Conservation (phyloP, 2,797 vertebrate genomes). For the Sphaeramia orbicularis region DNA sequence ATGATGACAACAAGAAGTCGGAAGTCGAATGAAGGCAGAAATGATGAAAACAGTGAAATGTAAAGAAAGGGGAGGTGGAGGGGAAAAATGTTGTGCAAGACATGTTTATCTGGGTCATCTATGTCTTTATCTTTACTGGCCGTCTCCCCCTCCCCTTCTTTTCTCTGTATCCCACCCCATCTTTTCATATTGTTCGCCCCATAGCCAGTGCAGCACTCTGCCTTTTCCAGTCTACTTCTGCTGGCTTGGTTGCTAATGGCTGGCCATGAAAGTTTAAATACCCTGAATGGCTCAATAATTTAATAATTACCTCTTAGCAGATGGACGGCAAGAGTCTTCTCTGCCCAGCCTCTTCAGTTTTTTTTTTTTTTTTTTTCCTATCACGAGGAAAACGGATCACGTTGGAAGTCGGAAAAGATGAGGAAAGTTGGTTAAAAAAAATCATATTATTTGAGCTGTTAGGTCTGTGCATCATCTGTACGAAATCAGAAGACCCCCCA, state of each 20-base stretch:
- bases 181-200: slow-evolving; percentile 32
- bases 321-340: slow-evolving; percentile 46
- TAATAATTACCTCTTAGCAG: slow-evolving; percentile 79
- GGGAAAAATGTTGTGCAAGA: slow-evolving; percentile 27
- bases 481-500: slow-evolving; percentile 4
- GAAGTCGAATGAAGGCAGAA: slow-evolving; percentile 30
- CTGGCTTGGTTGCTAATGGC: slow-evolving; percentile 76
- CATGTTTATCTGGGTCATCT: slow-evolving; percentile 70
- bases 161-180: slow-evolving; percentile 17
- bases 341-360: slow-evolving; percentile 28
- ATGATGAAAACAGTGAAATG: slow-evolving; percentile 39
- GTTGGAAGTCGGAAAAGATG: slow-evolving; percentile 12
- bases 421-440: slow-evolving; percentile 26
- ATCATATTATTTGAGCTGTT: slow-evolving; percentile 2
- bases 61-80: slow-evolving; percentile 36
- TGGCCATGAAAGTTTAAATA: slow-evolving; percentile 81
- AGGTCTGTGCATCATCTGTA: slow-evolving; percentile 26
- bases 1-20: slow-evolving; percentile 26
- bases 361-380: too few relatives aligned
- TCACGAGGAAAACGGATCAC: slow-evolving; percentile 5
- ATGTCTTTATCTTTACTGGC: slow-evolving; percentile 37
- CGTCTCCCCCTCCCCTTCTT: slow-evolving; percentile 1
- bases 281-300: slow-evolving; percentile 79
- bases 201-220: slow-evolving; percentile 13
- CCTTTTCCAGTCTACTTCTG: slow-evolving; percentile 33